These are phyloP conservation scores for Bryconaethiops microstoma DNA, from an alignment of 2,797 vertebrate genomes.

Conservation along the genomic window DNA sequence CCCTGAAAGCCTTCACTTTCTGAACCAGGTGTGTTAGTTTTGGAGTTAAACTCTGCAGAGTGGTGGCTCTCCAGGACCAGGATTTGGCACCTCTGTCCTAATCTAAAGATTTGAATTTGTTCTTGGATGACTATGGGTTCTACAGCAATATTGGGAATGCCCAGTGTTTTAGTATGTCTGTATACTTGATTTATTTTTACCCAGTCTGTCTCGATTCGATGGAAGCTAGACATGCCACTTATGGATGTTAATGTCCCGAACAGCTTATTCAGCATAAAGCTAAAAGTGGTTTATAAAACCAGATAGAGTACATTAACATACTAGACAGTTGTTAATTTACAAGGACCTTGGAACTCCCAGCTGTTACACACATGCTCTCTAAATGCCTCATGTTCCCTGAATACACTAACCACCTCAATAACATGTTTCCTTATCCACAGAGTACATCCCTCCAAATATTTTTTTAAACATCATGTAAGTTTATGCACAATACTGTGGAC, in stretches of 20 bases:
- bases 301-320: too few relatives aligned
- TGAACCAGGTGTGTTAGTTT: too few relatives aligned
- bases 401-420: constrained; percentile 35
- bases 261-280: neutral
- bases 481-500: constrained; percentile 48
- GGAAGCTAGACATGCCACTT: neutral
- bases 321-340: too few relatives aligned
- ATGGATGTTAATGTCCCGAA: neutral
- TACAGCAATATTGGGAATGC: constrained; percentile 44
- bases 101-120: constrained; percentile 8
- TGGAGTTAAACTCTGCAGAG: too few relatives aligned
- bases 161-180: neutral
- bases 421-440: constrained; percentile 69
- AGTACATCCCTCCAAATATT: constrained; percentile 59
- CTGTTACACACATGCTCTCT: neutral
- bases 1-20: too few relatives aligned
- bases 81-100: too few relatives aligned
- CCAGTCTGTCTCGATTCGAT: neutral
- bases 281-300: neutral
- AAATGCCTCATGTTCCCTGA: neutral
- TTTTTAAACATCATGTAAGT: constrained; percentile 78
- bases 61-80: too few relatives aligned
- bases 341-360: neutral
- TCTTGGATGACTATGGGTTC: constrained; percentile 30
- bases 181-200: neutral